Evolutionary conservation across 2,888 invertebrate species (phyloP), one percentile per base, ranked within the genome.

Genomic region (Drosophila infuscata): DNA sequence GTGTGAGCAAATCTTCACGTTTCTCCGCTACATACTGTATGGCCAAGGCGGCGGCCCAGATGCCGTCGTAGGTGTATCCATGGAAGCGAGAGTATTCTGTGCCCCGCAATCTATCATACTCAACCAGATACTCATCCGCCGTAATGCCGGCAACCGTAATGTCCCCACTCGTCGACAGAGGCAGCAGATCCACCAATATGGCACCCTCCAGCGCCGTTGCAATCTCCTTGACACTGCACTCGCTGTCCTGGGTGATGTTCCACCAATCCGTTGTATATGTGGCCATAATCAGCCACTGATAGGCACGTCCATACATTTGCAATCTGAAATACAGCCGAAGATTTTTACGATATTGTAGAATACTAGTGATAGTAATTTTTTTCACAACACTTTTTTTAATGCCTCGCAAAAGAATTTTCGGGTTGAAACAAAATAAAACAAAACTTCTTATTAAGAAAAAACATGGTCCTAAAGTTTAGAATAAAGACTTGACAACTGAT

Each of bases 31-130:
- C 98, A 79, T 96, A 96, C 91, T 99, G 97, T 71, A 99, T 97
- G 0, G 99, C 99, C 71, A 98, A 93, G 0, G 99, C 99, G 81
- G 99, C 97, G 0, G 99, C 98, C 99, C 99, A 99, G 80, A 99
- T 97, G 6, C 95, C 99, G 93, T 99, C 99, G 92, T 99, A 99
- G 12, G 99, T 99, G 93, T 99, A 99, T 3, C 99, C 99, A 92
- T 99, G 99, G 92, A 98, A 99, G 80, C 98, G 95, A 41, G 98
- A 98, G 94, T 98, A 98, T 91, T 98, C 97, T 1, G 94, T 92
- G 2, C 97, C 96, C 78, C 98, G 94, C 74, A 96, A 94, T 36
- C 96, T 95, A 89, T 98, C 96, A 92, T 99, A 99, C 92, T 97
- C 96, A 46, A 95, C 94, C 90, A 96, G 95, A 92, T 99, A 99